These are phyloP conservation scores for Andrena dorsata DNA, from an alignment of 2,888 invertebrate genomes.

Conservation along the genomic window DNA sequence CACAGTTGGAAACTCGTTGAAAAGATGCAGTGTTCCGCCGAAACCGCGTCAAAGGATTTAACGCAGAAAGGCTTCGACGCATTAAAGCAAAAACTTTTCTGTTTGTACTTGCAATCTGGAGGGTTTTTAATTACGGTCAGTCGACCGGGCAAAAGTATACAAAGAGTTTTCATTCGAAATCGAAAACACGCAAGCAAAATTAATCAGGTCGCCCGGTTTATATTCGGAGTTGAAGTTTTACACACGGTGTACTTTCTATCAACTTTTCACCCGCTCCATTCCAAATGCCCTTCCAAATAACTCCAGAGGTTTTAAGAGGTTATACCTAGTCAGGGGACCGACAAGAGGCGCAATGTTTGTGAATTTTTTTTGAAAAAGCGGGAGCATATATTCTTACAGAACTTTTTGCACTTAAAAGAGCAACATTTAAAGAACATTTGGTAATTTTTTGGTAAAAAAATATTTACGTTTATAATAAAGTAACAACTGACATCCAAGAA, in stretches of 20 bases:
- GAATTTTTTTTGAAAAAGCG: no score
- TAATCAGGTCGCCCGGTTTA: no score
- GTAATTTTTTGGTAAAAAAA: no score
- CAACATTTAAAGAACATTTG: no score
- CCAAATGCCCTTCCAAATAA: background rate
- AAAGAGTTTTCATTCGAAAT: background rate
- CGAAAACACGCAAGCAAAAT: background rate
- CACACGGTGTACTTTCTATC: background rate
- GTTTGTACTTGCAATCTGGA: conserved; percentile 16
- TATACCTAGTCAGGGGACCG: no score
- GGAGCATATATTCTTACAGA: no score
- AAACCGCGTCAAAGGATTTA: conserved; percentile 28
- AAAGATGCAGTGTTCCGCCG: background rate
- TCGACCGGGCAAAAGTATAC: background rate
- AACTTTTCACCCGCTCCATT: background rate
- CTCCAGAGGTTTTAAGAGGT: background rate
- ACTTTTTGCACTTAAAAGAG: no score
- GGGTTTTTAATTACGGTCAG: conserved; percentile 32
- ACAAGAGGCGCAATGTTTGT: no score
- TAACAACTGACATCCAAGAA: no score
- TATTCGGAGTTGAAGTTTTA: background rate
- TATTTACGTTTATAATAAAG: no score
- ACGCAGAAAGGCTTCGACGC: conserved; percentile 5
- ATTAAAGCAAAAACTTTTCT: conserved; percentile 30
- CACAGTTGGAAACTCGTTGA: conserved; percentile 33